Conservation (phyloP, 2,888 invertebrate genomes). For the Scaeva pyrastri region DNA sequence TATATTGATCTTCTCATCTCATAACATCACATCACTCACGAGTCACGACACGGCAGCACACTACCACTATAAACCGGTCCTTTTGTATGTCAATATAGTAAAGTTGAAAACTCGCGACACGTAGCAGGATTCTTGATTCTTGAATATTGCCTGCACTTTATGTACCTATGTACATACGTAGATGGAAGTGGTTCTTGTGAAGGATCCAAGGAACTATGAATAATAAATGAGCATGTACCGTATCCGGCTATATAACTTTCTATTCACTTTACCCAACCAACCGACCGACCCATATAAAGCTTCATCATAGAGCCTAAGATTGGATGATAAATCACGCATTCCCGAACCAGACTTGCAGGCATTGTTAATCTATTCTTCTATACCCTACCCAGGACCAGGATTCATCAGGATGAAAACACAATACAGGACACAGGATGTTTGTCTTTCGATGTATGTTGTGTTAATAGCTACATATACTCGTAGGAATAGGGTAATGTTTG, state of each 20-base stretch:
- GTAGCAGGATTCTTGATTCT: constrained; percentile 32
- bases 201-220: constrained; percentile 50
- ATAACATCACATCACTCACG: constrained; percentile 45
- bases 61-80: constrained; percentile 50
- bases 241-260: too few species aligned
- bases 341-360: constrained; percentile 23
- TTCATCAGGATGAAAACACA: too few species aligned
- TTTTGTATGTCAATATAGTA: constrained; percentile 67
- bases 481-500: background rate
- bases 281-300: constrained; percentile 49
- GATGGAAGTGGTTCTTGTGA: background rate
- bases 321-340: constrained; percentile 65
- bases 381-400: background rate
- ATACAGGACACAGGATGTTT: constrained; percentile 21
- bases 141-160: constrained; percentile 11
- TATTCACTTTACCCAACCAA: constrained; percentile 43
- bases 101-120: constrained; percentile 58
- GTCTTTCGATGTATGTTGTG: background rate
- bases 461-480: constrained; percentile 47
- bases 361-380: constrained; percentile 7
- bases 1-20: constrained; percentile 56
- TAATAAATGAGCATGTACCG: constrained; percentile 58
- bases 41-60: background rate
- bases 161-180: too few species aligned
- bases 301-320: constrained; percentile 43